Conservation (phyloP, 2,797 vertebrate species). For the Chrosomus eos region DNA sequence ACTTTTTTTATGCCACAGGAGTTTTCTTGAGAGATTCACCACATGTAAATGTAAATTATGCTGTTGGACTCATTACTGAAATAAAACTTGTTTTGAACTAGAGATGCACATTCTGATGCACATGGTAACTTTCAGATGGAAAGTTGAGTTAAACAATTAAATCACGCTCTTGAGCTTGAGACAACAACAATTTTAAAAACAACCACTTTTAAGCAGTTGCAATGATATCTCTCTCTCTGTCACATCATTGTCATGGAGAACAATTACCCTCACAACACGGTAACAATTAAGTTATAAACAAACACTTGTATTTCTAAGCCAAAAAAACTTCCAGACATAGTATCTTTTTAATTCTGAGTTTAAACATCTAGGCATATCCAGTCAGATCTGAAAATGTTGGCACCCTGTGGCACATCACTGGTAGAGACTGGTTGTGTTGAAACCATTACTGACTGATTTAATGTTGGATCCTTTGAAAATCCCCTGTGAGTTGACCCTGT, state of each 20-base stretch:
- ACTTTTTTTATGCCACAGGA: too few species aligned
- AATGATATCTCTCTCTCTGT: not conserved
- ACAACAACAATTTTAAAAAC: not conserved
- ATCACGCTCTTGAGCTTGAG: not conserved
- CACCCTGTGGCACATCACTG: not conserved
- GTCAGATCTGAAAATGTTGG: not conserved
- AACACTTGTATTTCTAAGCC: not conserved
- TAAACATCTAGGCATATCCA: not conserved
- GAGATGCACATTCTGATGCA: not conserved
- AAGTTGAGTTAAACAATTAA: not conserved
- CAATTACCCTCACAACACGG: not conserved
- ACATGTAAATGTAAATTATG: not conserved
- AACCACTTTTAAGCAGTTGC: not conserved
- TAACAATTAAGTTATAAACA: constrained; percentile 3
- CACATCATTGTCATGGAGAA: not conserved
- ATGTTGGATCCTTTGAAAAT: not conserved
- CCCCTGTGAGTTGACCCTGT: not conserved
- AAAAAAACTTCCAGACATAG: not conserved
- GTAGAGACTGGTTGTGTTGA: not conserved
- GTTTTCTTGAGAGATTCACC: not conserved
- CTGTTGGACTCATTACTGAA: not conserved
- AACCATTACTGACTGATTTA: not conserved
- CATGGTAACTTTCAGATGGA: not conserved
- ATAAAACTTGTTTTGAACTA: constrained; percentile 8
- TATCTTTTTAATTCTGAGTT: not conserved